Evolutionary conservation across 2,888 invertebrate genomes (phyloP).

Genomic region (Sericinus montela): DNA sequence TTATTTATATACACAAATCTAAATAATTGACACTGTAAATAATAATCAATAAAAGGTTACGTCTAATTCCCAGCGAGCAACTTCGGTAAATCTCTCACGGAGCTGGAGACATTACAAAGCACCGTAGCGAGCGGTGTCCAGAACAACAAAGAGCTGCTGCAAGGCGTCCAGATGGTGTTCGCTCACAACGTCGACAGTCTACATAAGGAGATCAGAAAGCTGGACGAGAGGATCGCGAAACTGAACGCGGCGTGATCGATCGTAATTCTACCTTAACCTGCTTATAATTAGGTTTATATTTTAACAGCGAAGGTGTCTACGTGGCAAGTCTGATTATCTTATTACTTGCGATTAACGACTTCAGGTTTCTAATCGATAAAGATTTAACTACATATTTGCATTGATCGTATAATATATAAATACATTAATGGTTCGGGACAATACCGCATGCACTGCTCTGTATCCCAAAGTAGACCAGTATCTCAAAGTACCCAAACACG

Average conservation of each 20-base stretch:
- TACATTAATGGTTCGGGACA: no score
- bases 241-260: conserved; percentile 64
- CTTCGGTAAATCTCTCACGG: conserved; percentile 90
- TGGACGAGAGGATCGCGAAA: conserved; percentile 86
- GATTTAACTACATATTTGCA: no score
- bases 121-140: conserved; percentile 85
- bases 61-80: conserved; percentile 83
- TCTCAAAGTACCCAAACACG: no score
- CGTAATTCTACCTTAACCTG: background rate
- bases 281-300: conserved; percentile 5
- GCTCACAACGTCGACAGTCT: conserved; percentile 88
- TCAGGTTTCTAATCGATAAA: no score
- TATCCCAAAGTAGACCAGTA: no score
- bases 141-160: conserved; percentile 87
- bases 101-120: conserved; percentile 87
- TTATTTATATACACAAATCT: no score
- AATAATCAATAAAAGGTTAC: no score
- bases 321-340: background rate
- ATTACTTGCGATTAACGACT: no score
- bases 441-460: no score
- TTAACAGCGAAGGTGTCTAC: background rate
- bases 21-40: no score
- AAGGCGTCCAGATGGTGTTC: conserved; percentile 90
- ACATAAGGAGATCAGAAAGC: conserved; percentile 84
- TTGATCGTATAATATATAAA: no score